Base-by-base conservation (phyloP, 2,113 vertebrate species). In the Mastomys natalensis region DNA sequence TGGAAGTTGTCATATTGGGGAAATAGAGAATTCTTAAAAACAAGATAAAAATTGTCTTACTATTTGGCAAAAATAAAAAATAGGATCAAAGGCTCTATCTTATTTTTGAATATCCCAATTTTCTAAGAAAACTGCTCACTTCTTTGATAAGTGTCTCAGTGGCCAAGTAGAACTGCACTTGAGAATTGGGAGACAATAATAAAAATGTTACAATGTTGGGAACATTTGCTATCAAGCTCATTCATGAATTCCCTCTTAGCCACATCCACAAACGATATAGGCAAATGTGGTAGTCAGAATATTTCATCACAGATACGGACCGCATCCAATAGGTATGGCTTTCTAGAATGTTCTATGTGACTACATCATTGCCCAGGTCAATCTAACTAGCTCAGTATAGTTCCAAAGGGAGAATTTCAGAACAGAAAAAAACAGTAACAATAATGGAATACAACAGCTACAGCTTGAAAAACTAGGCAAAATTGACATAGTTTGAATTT, bases 61-160 rank as follows among this genome's bases (percentile, higher is more conserved):
- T 95, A 80, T 91, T 37, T 70, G 91, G 68, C n/a, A 45, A 90
- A 5, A 88, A 62, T n/a, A n/a, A 84, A 94, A 82, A n/a, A 58
- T 4, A 81, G 17, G 53, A 58, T 6, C 77, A 73, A 88, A 68
- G 10, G 3, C 60, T 85, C 73, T 45, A 31, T 66, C 60, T 24
- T 92, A 55, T 91, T 84, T 85, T 77, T 93, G 34, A 96, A 40
- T 94, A 82, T 24, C 8, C 7, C 62, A 51, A 86, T 40, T 91
- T 81, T 95, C 26, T 37, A 89, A 91, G 68, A 62, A 93, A 77
- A 93, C 19, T 76, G 9, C 19, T 88, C 51, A 22, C 13, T 91
- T 24, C 51, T 94, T 64, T 17, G 53, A 43, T 26, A 84, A 91
- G 64, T 10, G 78, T 37, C 82, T 80, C 13, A 78, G 26, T n/a